phyloP scores from a whole-genome alignment of 2,888 invertebrate genomes.

The Helleia helle region DNA sequence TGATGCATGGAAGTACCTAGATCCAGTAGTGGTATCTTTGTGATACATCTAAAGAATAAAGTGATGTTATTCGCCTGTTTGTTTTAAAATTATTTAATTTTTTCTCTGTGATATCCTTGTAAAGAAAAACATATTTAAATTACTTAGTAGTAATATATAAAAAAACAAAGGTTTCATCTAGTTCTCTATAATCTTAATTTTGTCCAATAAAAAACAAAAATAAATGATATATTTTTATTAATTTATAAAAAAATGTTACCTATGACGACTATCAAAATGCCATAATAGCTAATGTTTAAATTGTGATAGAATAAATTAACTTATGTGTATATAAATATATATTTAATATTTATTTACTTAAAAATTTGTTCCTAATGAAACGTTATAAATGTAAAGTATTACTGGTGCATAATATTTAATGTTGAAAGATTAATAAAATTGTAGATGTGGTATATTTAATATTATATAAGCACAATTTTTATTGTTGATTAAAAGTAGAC shows the following conservation, averaged over 20 bases:
- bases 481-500: conserved; percentile 1
- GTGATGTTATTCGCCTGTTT: too few relatives aligned
- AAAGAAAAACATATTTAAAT: too few relatives aligned
- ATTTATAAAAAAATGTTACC: not conserved
- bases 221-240: too few relatives aligned
- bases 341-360: not conserved
- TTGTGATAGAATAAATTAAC: conserved; percentile 2
- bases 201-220: too few relatives aligned
- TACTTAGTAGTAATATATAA: too few relatives aligned
- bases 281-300: not conserved
- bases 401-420: conserved; percentile 2
- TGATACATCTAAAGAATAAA: too few relatives aligned
- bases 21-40: too few relatives aligned
- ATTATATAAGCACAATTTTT: conserved; percentile 15
- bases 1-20: too few relatives aligned
- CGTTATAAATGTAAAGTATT: not conserved
- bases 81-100: too few relatives aligned
- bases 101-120: too few relatives aligned
- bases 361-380: conserved; percentile 5
- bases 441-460: conserved; percentile 2
- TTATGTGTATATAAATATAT: not conserved
- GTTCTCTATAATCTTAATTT: too few relatives aligned
- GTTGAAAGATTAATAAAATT: not conserved
- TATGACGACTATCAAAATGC: not conserved
- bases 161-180: too few relatives aligned